These are phyloP conservation scores for Nyctalus aviator DNA, from an alignment of 2,797 vertebrate species.

Conservation along the genomic window DNA sequence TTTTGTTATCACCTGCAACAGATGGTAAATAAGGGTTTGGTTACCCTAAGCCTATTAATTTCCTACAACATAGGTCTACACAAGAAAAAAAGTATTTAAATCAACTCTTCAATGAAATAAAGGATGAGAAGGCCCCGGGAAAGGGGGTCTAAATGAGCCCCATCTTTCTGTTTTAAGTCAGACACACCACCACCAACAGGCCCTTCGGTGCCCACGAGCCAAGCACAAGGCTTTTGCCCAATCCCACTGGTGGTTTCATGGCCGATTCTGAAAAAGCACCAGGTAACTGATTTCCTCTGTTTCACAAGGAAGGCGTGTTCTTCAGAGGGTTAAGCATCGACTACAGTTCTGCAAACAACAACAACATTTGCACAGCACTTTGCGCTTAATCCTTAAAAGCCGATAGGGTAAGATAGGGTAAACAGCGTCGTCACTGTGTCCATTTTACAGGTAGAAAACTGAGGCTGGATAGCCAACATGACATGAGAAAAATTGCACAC, in stretches of 20 bases:
- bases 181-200: not conserved
- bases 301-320: not conserved
- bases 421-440: not conserved
- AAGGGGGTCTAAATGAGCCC: not conserved
- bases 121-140: no score
- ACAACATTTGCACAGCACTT: not conserved
- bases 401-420: not conserved
- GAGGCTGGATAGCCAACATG: not conserved
- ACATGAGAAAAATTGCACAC: not conserved
- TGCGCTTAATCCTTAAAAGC: not conserved
- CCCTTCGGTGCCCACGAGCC: accelerated
- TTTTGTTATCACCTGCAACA: not conserved
- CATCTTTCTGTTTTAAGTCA: not conserved
- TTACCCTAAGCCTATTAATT: not conserved
- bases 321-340: not conserved
- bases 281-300: not conserved
- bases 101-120: not conserved
- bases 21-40: not conserved
- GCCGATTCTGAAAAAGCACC: not conserved
- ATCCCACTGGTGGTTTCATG: not conserved
- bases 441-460: not conserved
- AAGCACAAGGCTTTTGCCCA: not conserved
- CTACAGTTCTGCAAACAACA: not conserved
- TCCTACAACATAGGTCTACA: constrained; percentile 29
- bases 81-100: not conserved